A percentile compares a stretch with the other conserved stretches of the same genome.
These are phyloP conservation scores for Scylla paramamosain DNA, from an alignment of 1,140 invertebrate species.

Conservation along the genomic window DNA sequence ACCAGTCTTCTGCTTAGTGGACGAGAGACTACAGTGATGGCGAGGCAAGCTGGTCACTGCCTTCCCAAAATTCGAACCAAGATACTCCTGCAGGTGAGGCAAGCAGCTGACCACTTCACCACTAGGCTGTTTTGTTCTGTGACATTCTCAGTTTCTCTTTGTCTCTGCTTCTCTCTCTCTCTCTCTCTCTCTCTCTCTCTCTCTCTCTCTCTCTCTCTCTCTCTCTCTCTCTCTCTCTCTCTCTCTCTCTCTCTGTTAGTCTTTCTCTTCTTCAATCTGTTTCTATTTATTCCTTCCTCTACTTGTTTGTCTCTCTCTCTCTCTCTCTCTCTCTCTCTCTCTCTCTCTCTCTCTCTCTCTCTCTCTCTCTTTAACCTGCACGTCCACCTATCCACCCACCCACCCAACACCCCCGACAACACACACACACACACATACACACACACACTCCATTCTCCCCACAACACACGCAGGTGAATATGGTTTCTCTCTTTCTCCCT, in stretches of 20 bases:
- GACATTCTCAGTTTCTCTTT: neutral
- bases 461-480: no score
- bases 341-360: neutral
- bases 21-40: no score
- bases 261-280: neutral
- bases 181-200: neutral
- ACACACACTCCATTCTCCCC: no score
- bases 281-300: neutral
- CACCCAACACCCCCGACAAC: no score
- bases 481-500: neutral
- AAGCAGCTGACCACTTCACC: no score
- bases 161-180: neutral
- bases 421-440: no score
- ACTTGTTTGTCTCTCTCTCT: neutral
- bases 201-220: neutral
- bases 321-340: neutral
- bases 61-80: no score
- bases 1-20: no score
- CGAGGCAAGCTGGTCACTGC: no score
- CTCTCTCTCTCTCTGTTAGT: neutral
- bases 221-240: conserved; percentile 1
- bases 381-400: neutral
- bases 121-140: no score
- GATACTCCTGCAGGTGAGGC: no score
- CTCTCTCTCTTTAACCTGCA: neutral